Evolutionary conservation across 2,113 vertebrate genomes (phyloP).

Genomic region (Dryoscopus gambensis): DNA sequence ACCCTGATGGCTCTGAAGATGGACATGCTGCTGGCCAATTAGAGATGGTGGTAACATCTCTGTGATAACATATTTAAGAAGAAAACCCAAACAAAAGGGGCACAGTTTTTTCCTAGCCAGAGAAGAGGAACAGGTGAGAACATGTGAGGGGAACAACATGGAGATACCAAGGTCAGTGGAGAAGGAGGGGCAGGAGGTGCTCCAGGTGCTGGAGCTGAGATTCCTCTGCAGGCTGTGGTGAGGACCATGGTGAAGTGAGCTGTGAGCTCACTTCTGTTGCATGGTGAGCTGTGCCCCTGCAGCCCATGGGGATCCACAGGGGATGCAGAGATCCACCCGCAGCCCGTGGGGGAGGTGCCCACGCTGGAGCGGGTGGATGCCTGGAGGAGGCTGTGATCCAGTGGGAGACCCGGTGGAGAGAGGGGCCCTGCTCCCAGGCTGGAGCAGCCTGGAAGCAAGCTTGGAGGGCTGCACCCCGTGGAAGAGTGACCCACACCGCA

Average conservation of each 20-base stretch:
- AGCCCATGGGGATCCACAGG: rapidly evolving
- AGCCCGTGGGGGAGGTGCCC: background rate
- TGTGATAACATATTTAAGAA: background rate
- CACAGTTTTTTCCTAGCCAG: background rate
- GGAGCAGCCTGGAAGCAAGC: background rate
- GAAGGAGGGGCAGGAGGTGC: background rate
- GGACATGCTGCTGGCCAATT: background rate
- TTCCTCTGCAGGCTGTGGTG: background rate
- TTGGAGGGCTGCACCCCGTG: background rate
- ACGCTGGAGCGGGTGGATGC: too few relatives aligned
- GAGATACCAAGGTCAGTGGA: background rate
- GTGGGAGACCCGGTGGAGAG: background rate
- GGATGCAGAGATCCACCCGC: background rate
- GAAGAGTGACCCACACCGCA: rapidly evolving
- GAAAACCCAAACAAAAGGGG: background rate
- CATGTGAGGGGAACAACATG: background rate
- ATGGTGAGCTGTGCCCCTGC: background rate
- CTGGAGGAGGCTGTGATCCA: background rate
- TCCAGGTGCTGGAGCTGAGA: rapidly evolving
- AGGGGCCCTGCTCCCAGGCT: background rate
- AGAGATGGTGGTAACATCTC: rapidly evolving
- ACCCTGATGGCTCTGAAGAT: background rate
- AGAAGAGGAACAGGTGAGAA: background rate
- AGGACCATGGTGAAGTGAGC: background rate
- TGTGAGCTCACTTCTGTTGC: too few relatives aligned